Percentiles rank a stretch among this genome's conserved stretches.
Evolutionary conservation across 1,140 invertebrate species (phyloP).

Genomic region (Drosophila punjabiensis): DNA sequence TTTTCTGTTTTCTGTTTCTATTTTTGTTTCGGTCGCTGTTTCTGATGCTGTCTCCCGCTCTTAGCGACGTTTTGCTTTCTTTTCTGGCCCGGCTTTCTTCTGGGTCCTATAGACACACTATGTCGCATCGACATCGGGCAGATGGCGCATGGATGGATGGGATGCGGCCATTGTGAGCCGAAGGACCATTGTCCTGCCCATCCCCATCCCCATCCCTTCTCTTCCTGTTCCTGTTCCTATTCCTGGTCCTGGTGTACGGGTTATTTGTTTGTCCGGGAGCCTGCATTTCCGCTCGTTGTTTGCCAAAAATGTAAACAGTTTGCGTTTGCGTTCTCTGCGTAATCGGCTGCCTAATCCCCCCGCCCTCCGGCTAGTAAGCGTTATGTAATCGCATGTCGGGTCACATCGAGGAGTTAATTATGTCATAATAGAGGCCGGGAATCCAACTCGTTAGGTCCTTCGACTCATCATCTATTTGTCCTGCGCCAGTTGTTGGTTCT

Average conservation of each 20-base stretch:
- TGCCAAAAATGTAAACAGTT: constrained; percentile 80
- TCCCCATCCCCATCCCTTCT: not conserved
- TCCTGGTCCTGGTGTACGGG: constrained; percentile 54
- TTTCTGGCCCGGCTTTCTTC: constrained; percentile 44
- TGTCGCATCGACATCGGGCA: constrained; percentile 32
- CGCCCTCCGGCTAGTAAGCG: constrained; percentile 35
- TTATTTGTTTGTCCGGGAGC: constrained; percentile 74
- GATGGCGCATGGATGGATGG: constrained; percentile 26
- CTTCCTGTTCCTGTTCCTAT: not conserved
- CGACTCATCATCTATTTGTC: constrained; percentile 44
- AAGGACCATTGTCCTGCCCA: constrained; percentile 35
- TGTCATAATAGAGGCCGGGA: constrained; percentile 71
- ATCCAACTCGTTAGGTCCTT: constrained; percentile 39
- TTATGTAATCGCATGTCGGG: constrained; percentile 71
- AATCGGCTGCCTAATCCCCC: constrained; percentile 57
- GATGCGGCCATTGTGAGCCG: constrained; percentile 27
- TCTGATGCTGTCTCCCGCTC: constrained; percentile 45
- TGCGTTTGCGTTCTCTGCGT: constrained; percentile 69
- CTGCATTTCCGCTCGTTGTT: constrained; percentile 75
- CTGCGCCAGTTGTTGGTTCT: constrained; percentile 47
- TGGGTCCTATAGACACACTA: constrained; percentile 1
- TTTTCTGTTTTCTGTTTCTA: constrained; percentile 40
- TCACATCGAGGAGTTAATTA: constrained; percentile 77
- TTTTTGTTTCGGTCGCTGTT: constrained; percentile 47
- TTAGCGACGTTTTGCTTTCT: constrained; percentile 56